phyloP scores from a whole-genome alignment of 2,113 vertebrate species.

The Apteryx owenii region DNA sequence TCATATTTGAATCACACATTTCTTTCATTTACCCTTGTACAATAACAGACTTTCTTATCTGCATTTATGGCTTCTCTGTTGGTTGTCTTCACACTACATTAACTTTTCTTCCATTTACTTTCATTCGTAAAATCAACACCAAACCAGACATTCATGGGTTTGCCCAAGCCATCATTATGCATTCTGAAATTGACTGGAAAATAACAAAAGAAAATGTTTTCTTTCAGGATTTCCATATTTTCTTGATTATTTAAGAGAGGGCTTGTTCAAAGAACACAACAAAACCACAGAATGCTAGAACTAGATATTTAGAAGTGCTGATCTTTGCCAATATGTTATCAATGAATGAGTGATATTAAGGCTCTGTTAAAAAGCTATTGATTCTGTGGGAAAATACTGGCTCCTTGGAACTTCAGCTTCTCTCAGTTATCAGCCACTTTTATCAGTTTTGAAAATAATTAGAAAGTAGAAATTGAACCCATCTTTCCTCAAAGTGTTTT shows the following conservation, averaged over 20 bases:
- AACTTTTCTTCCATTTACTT: conserved; percentile 39
- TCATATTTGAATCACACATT: not conserved
- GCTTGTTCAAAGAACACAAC: not conserved
- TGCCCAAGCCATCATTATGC: not conserved
- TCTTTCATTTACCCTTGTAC: not conserved
- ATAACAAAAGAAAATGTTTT: not conserved
- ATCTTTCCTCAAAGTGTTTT: not conserved
- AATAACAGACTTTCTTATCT: not conserved
- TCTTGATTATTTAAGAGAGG: not conserved
- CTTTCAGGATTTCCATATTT: not conserved
- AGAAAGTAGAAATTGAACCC: not conserved
- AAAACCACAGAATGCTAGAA: not conserved
- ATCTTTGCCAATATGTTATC: conserved; percentile 8
- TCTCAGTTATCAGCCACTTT: not conserved
- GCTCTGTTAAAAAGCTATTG: not conserved
- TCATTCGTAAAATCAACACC: not conserved
- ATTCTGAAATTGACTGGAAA: not conserved
- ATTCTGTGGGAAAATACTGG: conserved; percentile 12
- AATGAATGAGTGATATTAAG: not conserved
- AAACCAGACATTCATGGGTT: not conserved
- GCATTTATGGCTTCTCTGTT: not conserved
- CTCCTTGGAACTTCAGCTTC: not conserved
- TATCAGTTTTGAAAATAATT: not conserved
- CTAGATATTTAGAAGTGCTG: not conserved
- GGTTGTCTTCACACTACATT: not conserved